Evolutionary conservation across 2,797 vertebrate species (phyloP).

Genomic region (Gymnothorax javanicus): DNA sequence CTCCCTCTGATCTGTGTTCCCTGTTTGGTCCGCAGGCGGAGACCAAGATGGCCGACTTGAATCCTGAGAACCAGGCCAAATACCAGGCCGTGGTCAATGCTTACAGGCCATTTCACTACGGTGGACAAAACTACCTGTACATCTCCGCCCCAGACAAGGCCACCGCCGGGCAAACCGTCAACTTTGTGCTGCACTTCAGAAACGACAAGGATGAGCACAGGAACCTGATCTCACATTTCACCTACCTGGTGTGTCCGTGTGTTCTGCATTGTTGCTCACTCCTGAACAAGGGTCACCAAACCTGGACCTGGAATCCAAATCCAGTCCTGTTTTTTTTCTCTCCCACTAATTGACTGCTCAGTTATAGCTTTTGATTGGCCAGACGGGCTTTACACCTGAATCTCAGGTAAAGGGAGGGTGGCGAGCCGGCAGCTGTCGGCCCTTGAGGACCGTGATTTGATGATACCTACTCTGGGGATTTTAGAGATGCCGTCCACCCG

Average conservation of each 20-base stretch:
- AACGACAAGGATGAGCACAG: neutral
- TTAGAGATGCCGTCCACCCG: too few species aligned
- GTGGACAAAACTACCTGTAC: slow-evolving; percentile 57
- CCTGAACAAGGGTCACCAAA: too few species aligned
- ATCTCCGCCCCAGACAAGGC: slow-evolving; percentile 47
- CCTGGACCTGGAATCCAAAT: too few species aligned
- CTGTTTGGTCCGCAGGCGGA: slow-evolving; percentile 52
- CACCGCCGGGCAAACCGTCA: slow-evolving; percentile 48
- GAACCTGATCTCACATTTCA: slow-evolving; percentile 53
- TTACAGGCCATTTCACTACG: rapidly evolving
- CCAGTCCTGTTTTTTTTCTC: too few species aligned
- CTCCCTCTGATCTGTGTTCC: neutral
- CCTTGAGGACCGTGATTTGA: too few species aligned
- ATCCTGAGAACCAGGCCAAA: slow-evolving; percentile 65
- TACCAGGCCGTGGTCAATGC: slow-evolving; percentile 33
- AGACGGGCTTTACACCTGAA: too few species aligned
- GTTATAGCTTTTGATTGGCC: too few species aligned
- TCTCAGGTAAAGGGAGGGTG: too few species aligned
- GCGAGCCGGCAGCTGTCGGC: too few species aligned
- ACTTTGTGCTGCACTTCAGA: slow-evolving; percentile 44
- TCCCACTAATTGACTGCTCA: too few species aligned
- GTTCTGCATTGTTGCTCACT: too few species aligned
- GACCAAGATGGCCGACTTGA: slow-evolving; percentile 55
- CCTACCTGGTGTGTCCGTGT: slow-evolving; percentile 66
- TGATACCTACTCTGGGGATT: too few species aligned